A percentile compares a stretch with the other conserved stretches of the same genome.
Evolutionary conservation across 2,113 vertebrate genomes (phyloP).

Genomic region (Hydrolagus affinis): DNA sequence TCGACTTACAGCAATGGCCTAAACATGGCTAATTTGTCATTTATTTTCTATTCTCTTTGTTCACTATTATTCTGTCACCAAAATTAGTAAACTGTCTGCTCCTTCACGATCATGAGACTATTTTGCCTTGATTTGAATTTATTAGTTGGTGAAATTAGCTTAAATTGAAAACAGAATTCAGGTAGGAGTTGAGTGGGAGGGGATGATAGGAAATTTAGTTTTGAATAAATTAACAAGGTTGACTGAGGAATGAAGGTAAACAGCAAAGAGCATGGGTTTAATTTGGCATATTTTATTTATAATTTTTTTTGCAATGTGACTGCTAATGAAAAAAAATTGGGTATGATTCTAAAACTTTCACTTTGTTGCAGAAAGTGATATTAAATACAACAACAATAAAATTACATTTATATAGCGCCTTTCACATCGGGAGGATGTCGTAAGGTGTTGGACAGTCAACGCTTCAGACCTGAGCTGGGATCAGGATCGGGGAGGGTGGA

Average conservation of each 20-base stretch:
- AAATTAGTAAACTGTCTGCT: no score
- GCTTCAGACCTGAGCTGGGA: no score
- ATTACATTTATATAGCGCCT: no score
- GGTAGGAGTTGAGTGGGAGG: constrained; percentile 28
- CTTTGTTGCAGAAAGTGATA: neutral
- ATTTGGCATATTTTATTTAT: neutral
- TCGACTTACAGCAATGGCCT: no score
- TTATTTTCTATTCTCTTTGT: no score
- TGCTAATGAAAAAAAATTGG: neutral
- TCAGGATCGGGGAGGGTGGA: no score
- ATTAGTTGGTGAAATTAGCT: constrained; percentile 12
- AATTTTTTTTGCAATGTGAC: neutral
- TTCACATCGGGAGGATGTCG: no score
- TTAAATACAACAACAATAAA: no score
- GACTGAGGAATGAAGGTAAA: neutral
- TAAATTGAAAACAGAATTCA: constrained; percentile 25
- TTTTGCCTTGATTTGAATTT: constrained; percentile 1
- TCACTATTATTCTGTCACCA: no score
- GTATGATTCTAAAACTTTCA: neutral
- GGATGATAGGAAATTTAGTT: neutral
- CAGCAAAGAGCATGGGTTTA: neutral
- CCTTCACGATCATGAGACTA: neutral
- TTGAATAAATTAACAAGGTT: constrained; percentile 21
- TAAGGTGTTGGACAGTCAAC: no score
- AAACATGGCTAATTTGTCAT: no score